A percentile compares a stretch with the other conserved stretches of the same genome.
Evolutionary conservation across 92 coral and sea anemone species (phyloP).

Genomic region (Virgularia gustaviana): DNA sequence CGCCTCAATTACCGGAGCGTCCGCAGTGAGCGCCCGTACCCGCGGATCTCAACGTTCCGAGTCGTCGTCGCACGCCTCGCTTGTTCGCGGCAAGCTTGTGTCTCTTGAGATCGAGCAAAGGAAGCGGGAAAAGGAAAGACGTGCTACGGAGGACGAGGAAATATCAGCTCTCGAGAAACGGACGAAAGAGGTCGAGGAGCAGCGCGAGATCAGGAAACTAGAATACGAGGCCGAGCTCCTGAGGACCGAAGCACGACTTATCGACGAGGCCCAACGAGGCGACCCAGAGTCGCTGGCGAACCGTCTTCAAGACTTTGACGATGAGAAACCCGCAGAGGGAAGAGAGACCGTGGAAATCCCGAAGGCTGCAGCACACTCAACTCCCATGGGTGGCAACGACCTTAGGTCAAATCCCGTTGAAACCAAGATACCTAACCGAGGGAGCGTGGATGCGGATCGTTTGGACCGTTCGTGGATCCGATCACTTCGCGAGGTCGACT

Average conservation of each 20-base stretch:
- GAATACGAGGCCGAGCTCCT: constrained; percentile 39
- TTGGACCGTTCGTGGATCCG: no score
- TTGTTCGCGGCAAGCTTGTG: constrained; percentile 25
- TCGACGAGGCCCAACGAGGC: constrained; percentile 13
- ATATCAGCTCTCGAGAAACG: constrained; percentile 24
- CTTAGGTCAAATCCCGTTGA: no score
- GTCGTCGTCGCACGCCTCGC: constrained; percentile 16
- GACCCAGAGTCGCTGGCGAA: constrained; percentile 44
- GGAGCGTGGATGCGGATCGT: no score
- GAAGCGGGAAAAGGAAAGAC: constrained; percentile 25
- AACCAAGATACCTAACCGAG: no score
- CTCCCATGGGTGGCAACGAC: neutral
- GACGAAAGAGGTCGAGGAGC: neutral
- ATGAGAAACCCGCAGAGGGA: neutral
- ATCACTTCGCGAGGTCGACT: no score
- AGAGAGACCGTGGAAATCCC: neutral
- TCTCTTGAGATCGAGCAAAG: constrained; percentile 43
- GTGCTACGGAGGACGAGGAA: constrained; percentile 39
- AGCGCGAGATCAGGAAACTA: constrained; percentile 26
- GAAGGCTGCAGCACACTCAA: neutral
- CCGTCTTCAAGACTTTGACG: constrained; percentile 36
- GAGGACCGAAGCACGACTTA: constrained; percentile 32
- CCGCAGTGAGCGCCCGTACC: no score
- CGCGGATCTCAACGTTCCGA: constrained; percentile 3
- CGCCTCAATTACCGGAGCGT: no score